Conservation (phyloP, 2,888 invertebrate species). For the Brachypalpus laphriformis region DNA sequence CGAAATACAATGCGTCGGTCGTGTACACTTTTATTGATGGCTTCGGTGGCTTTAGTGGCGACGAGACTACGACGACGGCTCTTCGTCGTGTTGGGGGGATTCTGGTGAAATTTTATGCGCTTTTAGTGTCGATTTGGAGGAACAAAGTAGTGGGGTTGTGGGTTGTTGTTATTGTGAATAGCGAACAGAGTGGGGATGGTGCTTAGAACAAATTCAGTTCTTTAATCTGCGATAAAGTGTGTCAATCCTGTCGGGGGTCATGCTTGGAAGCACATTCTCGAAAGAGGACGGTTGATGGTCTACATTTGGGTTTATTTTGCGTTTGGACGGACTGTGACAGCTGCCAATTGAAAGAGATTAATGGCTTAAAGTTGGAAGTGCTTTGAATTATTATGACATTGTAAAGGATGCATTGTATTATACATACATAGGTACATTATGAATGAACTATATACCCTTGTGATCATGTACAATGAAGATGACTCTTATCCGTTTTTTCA, state of each 20-base stretch:
- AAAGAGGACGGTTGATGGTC: slow-evolving; percentile 1
- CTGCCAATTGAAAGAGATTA: slow-evolving; percentile 36
- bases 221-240: slow-evolving; percentile 3
- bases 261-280: background rate
- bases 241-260: slow-evolving; percentile 9
- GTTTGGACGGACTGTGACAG: slow-evolving; percentile 16
- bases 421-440: no score
- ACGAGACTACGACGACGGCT: background rate
- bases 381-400: background rate
- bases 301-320: slow-evolving; percentile 23
- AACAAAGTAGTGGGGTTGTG: slow-evolving; percentile 30
- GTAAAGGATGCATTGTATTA: no score
- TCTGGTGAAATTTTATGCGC: slow-evolving; percentile 54
- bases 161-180: background rate
- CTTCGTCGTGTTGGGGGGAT: slow-evolving; percentile 2
- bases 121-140: slow-evolving; percentile 29
- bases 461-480: no score
- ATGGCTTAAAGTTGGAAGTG: background rate
- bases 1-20: slow-evolving; percentile 14
- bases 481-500: no score
- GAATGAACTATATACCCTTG: no score
- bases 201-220: slow-evolving; percentile 13
- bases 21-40: slow-evolving; percentile 32
- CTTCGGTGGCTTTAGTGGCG: slow-evolving; percentile 45
- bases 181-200: background rate